Conservation (phyloP, 2,888 invertebrate species). For the Drosophila birchii region DNA sequence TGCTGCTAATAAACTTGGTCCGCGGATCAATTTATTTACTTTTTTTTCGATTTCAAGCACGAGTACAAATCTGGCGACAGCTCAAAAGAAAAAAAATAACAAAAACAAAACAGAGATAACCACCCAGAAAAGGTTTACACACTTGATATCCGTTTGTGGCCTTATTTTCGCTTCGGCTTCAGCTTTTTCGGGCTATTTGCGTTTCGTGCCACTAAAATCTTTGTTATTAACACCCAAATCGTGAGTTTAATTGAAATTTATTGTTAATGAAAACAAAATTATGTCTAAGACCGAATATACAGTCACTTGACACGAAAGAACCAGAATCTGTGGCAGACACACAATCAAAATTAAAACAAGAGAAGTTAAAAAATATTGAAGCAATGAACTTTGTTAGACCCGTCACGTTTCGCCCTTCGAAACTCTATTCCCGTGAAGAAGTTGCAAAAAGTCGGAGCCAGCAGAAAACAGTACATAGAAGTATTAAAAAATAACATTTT, state of each 20-base stretch:
- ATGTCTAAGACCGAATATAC: constrained; percentile 59
- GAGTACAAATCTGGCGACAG: constrained; percentile 40
- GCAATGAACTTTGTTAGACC: too few species aligned
- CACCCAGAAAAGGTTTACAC: constrained; percentile 51
- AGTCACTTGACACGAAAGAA: constrained; percentile 71
- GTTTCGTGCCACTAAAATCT: constrained; percentile 73
- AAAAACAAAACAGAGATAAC: constrained; percentile 5
- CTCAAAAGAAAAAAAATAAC: constrained; percentile 13
- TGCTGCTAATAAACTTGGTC: constrained; percentile 58
- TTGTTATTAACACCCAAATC: constrained; percentile 78
- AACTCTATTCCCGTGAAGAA: too few species aligned
- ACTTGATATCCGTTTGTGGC: constrained; percentile 29
- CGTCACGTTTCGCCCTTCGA: too few species aligned
- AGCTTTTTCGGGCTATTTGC: constrained; percentile 55
- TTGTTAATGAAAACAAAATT: constrained; percentile 75
- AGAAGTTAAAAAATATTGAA: too few species aligned
- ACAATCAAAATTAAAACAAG: too few species aligned
- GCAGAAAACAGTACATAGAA: too few species aligned
- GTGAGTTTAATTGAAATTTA: constrained; percentile 81
- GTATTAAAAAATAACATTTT: too few species aligned
- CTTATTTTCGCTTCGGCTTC: constrained; percentile 22
- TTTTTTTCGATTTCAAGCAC: neutral
- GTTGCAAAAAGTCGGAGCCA: too few species aligned
- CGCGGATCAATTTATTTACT: constrained; percentile 10
- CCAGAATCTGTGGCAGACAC: constrained; percentile 5